Percentiles rank a stretch among this genome's conserved stretches.
phyloP scores from a whole-genome alignment of 2,113 vertebrate species.

The Sialia sialis region DNA sequence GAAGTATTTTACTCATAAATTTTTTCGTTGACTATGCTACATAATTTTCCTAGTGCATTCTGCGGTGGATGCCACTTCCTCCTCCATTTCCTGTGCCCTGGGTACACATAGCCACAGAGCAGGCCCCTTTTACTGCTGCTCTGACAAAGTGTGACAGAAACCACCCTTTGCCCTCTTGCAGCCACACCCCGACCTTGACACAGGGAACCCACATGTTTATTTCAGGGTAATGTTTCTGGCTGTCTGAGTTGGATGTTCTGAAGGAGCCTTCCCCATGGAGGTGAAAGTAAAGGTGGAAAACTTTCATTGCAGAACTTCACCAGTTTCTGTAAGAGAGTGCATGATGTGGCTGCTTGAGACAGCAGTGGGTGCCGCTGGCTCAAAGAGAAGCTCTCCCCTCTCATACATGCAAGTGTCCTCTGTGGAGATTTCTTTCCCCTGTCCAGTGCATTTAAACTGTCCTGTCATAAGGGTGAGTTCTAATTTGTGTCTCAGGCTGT shows the following conservation, averaged over 20 bases:
- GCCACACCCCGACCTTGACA: background rate
- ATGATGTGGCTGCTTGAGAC: background rate
- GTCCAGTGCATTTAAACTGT: background rate
- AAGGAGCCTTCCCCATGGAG: background rate
- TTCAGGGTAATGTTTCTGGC: background rate
- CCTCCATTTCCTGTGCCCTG: background rate
- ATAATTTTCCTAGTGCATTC: background rate
- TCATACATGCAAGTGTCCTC: background rate
- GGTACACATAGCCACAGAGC: fast-evolving
- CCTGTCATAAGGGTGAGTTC: background rate
- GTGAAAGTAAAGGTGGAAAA: background rate
- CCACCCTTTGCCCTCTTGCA: background rate
- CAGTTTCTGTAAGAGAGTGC: background rate
- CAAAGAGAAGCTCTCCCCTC: background rate
- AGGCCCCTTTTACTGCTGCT: background rate
- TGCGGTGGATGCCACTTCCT: background rate
- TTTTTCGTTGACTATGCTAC: background rate
- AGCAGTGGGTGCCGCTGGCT: fast-evolving
- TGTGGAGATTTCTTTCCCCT: background rate
- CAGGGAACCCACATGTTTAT: background rate
- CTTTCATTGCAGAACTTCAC: background rate
- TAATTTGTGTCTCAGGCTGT: background rate
- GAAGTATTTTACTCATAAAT: background rate
- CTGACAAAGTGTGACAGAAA: background rate
- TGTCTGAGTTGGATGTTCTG: background rate